Evolutionary conservation across 1,140 invertebrate genomes (phyloP), one percentile per base, ranked within the genome.

Genomic region (Hyles euphorbiae): DNA sequence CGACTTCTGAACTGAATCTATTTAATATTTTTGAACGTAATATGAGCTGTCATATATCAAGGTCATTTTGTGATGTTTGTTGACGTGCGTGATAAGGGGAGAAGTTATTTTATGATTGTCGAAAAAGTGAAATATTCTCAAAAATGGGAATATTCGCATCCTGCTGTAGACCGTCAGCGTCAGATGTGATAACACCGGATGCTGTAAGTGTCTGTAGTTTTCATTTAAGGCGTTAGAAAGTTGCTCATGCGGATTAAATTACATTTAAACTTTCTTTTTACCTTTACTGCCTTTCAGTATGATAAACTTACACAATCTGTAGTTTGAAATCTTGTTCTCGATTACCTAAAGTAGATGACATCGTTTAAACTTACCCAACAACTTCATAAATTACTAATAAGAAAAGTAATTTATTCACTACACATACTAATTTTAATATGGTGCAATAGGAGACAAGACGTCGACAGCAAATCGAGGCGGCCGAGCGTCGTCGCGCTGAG

Each of bases 401-500:
- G 22, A 22, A 22, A 22, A 22, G 22, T 22, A 22, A 22, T 22
- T 22, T 22, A 22, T 22, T 22, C 22, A 22, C 22, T 22, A 22
- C 22, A 22, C 22, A 22, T 22, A 22, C 22, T 22, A 22, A 56
- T 53, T 44, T 60, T 33, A 55, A 33, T 63, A 33, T 8, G 34
- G 44, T 43, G 43, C 51, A 67, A 34, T 56, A 92, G 91, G 91
- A 91, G 74, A 91, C 90, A 5, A 83, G 90, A 62, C 78, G 92
- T 45, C 78, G 88, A n/a, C 90, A 92, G 69, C 87, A 90, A 62
- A 88, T 90, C 3, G 91, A 92, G 64, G 92, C 92, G 5, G 92
- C 92, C 3, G 92, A 92, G 68, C 86, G 84, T 34, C 76, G 92
- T 22, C 74, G 87, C 2, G 74, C 81, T 45, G 88, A 91, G 60